Evolutionary conservation across 1,140 invertebrate genomes (phyloP).

Genomic region (Apis dorsata): DNA sequence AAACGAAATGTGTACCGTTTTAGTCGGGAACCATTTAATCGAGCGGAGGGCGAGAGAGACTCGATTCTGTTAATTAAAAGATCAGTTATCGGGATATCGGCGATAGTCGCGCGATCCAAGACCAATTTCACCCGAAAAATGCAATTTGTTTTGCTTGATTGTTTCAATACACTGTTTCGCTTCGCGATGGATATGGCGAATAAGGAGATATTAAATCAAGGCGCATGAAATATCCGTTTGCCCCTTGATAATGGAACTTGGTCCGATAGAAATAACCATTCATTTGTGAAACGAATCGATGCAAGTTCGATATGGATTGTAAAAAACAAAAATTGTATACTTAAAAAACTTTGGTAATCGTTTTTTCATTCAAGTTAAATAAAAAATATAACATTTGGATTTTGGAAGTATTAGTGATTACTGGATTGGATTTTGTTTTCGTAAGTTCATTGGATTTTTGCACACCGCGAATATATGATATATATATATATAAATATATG

Average conservation of each 20-base stretch:
- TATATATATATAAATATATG: neutral
- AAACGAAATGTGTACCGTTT: conserved; percentile 5
- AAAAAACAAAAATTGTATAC: too few relatives aligned
- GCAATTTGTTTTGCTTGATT: conserved; percentile 46
- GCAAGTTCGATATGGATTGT: too few relatives aligned
- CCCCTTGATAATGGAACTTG: neutral
- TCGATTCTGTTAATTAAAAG: conserved; percentile 47
- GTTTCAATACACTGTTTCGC: conserved; percentile 9
- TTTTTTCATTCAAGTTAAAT: too few relatives aligned
- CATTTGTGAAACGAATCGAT: neutral
- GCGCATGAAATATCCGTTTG: neutral
- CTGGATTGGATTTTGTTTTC: neutral
- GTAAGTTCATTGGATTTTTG: neutral
- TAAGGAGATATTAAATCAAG: neutral
- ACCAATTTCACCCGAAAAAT: conserved; percentile 32
- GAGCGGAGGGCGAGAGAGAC: neutral
- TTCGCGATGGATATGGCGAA: neutral
- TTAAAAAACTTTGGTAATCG: too few relatives aligned
- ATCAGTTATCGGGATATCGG: conserved; percentile 41
- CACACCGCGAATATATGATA: neutral
- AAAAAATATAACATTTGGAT: neutral
- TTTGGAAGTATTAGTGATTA: neutral
- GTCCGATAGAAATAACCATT: neutral
- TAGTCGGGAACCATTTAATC: conserved; percentile 12
- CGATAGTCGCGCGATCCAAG: conserved; percentile 2